Evolutionary conservation across 2,888 invertebrate genomes (phyloP).

Genomic region (Drosophila anomalipes): DNA sequence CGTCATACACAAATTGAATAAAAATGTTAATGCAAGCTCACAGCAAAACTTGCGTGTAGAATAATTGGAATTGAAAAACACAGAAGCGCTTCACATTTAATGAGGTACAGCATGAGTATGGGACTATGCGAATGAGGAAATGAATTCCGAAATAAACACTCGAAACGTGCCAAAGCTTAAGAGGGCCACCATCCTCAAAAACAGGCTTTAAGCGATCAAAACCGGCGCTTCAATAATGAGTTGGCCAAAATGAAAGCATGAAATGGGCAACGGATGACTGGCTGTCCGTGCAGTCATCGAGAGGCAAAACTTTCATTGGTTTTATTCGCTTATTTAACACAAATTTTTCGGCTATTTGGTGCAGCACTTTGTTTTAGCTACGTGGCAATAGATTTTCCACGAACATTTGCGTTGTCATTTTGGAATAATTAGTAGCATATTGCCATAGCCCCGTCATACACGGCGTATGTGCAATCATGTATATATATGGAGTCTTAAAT

Average conservation of each 20-base stretch:
- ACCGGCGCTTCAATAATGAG: constrained; percentile 54
- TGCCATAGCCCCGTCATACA: constrained; percentile 28
- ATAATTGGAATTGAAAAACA: constrained; percentile 45
- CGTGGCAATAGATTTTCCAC: constrained; percentile 45
- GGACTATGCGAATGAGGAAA: constrained; percentile 27
- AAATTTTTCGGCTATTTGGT: constrained; percentile 71
- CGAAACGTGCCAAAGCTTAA: constrained; percentile 50
- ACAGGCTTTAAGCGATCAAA: constrained; percentile 57
- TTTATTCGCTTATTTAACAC: constrained; percentile 79
- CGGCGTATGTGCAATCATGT: constrained; percentile 50
- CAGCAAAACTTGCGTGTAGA: constrained; percentile 45
- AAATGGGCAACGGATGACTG: constrained; percentile 41
- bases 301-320: constrained; percentile 70
- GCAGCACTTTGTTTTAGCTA: constrained; percentile 43
- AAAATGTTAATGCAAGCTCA: constrained; percentile 70
- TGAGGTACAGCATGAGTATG: constrained; percentile 23
- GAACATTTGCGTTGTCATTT: constrained; percentile 69
- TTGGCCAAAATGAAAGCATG: constrained; percentile 58
- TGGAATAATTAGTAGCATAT: constrained; percentile 66
- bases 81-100: constrained; percentile 36
- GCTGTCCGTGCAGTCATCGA: constrained; percentile 42
- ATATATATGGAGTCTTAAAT: constrained; percentile 9
- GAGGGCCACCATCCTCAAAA: not conserved
- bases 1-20: constrained; percentile 72
- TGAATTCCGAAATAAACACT: constrained; percentile 48